phyloP scores from a whole-genome alignment of 1,140 invertebrate genomes.

The Paramacrobiotus metropolitanus region DNA sequence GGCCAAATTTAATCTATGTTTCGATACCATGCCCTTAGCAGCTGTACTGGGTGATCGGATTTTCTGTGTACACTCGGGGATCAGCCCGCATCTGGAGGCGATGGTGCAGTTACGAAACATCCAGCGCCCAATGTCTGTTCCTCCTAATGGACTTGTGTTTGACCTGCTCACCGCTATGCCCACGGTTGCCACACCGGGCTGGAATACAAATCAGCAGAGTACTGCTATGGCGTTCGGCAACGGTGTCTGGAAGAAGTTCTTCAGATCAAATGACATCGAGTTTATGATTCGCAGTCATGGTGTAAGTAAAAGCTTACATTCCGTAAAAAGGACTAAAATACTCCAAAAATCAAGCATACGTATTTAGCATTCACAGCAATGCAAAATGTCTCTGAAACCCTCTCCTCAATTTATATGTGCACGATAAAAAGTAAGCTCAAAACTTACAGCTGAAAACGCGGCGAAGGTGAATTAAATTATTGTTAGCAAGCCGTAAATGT shows the following conservation, averaged over 20 bases:
- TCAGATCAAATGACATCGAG: not conserved
- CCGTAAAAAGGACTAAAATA: too few relatives aligned
- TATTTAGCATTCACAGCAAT: too few relatives aligned
- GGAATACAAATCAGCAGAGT: not conserved
- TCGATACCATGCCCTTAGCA: not conserved
- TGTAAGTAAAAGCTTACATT: too few relatives aligned
- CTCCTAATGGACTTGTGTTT: not conserved
- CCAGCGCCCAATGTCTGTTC: not conserved
- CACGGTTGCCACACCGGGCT: not conserved
- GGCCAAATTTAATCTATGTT: not conserved
- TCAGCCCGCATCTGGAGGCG: not conserved
- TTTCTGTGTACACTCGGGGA: not conserved
- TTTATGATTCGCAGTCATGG: not conserved
- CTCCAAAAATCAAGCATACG: too few relatives aligned
- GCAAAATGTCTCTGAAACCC: too few relatives aligned
- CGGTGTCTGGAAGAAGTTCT: not conserved
- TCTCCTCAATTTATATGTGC: too few relatives aligned
- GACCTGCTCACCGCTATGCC: not conserved
- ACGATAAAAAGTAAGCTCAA: too few relatives aligned
- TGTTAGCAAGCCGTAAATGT: too few relatives aligned
- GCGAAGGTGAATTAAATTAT: too few relatives aligned
- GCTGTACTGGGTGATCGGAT: not conserved
- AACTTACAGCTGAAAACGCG: too few relatives aligned
- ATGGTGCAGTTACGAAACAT: not conserved
- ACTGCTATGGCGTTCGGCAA: not conserved